A percentile compares a stretch with the other conserved stretches of the same genome.
phyloP scores from a whole-genome alignment of 2,888 invertebrate species.

The Sarcophaga rosellei region DNA sequence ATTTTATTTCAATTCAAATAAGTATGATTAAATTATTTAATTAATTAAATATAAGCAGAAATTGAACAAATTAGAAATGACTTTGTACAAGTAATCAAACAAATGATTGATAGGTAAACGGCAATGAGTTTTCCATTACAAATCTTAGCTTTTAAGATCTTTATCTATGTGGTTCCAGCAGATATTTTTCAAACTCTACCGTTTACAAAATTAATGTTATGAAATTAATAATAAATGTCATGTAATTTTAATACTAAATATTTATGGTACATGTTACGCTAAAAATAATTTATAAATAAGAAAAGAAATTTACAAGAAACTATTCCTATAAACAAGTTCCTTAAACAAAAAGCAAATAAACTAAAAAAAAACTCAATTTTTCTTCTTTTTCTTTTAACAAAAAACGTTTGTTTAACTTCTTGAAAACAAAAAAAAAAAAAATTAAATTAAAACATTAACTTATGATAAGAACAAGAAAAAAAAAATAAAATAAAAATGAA shows the following conservation, averaged over 20 bases:
- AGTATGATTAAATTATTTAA: neutral
- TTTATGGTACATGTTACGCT: neutral
- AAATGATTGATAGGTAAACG: neutral
- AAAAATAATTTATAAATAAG: neutral
- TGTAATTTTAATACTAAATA: neutral
- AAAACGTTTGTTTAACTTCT: neutral
- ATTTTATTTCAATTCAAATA: constrained; percentile 14
- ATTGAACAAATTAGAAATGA: constrained; percentile 55
- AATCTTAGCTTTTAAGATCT: no score
- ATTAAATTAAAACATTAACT: neutral
- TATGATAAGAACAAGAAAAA: neutral
- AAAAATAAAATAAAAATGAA: constrained; percentile 20
- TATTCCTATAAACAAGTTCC: neutral
- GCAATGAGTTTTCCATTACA: no score
- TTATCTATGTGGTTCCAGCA: no score
- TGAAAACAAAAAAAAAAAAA: neutral
- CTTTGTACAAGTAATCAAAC: constrained; percentile 60
- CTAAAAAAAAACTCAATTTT: neutral
- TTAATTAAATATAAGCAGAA: constrained; percentile 23
- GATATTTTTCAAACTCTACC: no score
- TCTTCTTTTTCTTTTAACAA: no score
- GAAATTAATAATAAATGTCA: neutral
- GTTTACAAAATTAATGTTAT: no score
- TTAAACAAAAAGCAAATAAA: neutral
- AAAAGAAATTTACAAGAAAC: neutral